phyloP scores from a whole-genome alignment of 2,113 vertebrate species.

The Rattus norvegicus region GRCr8 NC_086032.1:99940501-99941000 shows the following conservation, averaged over 20 bases:
- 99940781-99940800: neutral
- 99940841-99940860: slow-evolving; percentile 46
- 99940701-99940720: neutral
- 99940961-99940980: slow-evolving; percentile 27
- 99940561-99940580: neutral
- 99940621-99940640: neutral
- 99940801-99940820: slow-evolving; percentile 6
- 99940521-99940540: neutral
- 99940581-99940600: neutral
- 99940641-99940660: neutral
- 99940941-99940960: slow-evolving; percentile 11
- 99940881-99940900: neutral
- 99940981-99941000: neutral
- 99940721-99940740: slow-evolving; percentile 11
- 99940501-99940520: neutral
- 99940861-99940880: neutral
- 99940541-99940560: neutral
- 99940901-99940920: slow-evolving; percentile 16
- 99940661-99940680: neutral
- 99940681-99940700: neutral
- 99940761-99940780: neutral
- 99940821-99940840: neutral
- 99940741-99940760: slow-evolving; percentile 8
- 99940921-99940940: slow-evolving; percentile 37
- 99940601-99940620: neutral